A percentile compares a stretch with the other conserved stretches of the same genome.
Conservation (phyloP, 1,140 invertebrate species). For the Ceratosolen fusciceps region DNA sequence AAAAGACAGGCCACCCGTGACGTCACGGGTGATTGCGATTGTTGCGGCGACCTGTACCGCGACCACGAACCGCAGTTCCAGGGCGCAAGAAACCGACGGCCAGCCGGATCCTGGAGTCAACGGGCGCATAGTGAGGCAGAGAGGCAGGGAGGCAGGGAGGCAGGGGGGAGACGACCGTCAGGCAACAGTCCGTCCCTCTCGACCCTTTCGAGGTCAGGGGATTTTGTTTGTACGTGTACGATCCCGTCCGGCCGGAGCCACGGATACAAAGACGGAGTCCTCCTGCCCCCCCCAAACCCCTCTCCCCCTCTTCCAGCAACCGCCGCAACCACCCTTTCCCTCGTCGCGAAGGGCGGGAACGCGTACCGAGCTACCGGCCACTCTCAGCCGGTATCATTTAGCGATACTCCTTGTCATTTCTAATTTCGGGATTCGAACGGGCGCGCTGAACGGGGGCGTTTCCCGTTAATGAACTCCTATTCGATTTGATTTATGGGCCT, state of each 20-base stretch:
- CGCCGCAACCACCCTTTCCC: too few relatives aligned
- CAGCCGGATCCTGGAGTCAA: background rate
- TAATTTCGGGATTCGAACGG: background rate
- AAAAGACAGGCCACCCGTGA: slow-evolving; percentile 16
- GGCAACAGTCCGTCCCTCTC: too few relatives aligned
- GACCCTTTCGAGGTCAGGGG: background rate
- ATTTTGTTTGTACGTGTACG: too few relatives aligned
- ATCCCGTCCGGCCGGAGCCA: too few relatives aligned
- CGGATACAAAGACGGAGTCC: too few relatives aligned
- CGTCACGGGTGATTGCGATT: slow-evolving; percentile 35
- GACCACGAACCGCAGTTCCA: background rate
- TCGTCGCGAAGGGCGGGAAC: too few relatives aligned
- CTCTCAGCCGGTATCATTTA: too few relatives aligned
- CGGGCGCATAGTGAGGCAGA: background rate
- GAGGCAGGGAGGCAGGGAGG: background rate
- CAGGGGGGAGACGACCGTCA: background rate
- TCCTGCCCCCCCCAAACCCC: too few relatives aligned
- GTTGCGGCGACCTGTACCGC: background rate
- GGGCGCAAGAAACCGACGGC: background rate
- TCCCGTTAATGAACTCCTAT: background rate
- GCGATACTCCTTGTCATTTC: too few relatives aligned
- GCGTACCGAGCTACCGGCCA: background rate
- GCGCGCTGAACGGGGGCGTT: background rate
- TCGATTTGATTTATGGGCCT: background rate
- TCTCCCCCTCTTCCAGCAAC: too few relatives aligned